Evolutionary conservation across 2,113 vertebrate genomes (phyloP).

Genomic region (Centropus unirufus): DNA sequence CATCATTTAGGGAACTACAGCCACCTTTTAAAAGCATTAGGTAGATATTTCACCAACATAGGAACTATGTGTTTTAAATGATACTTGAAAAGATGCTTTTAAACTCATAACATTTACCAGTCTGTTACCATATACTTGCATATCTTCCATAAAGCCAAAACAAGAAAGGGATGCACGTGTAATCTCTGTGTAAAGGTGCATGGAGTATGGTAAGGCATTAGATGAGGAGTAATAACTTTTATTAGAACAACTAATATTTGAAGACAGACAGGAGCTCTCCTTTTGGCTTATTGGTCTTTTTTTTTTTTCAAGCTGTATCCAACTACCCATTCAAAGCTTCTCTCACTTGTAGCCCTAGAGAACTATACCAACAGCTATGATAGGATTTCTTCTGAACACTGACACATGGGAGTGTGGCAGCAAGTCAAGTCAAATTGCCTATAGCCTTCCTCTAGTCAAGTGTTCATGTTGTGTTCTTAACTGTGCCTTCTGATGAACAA

Average conservation of each 20-base stretch:
- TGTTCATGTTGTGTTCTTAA: background rate
- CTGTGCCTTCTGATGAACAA: background rate
- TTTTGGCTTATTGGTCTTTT: background rate
- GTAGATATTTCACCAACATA: background rate
- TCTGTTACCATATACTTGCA: background rate
- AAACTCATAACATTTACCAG: background rate
- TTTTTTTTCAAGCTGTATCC: background rate
- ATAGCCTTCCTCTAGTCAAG: background rate
- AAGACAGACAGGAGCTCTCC: background rate
- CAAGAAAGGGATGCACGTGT: background rate
- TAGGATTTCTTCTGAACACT: background rate
- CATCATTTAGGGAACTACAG: background rate
- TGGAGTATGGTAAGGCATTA: background rate
- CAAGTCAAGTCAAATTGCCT: background rate
- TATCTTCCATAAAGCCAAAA: background rate
- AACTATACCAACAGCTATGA: fast-evolving
- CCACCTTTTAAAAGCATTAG: background rate
- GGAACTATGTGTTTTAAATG: background rate
- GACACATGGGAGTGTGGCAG: background rate
- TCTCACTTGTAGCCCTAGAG: background rate
- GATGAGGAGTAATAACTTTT: background rate
- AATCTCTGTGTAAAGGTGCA: background rate
- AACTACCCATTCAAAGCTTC: background rate
- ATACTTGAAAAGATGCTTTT: background rate
- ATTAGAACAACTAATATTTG: background rate